These are phyloP conservation scores for Megalops atlanticus DNA, from an alignment of 2,113 vertebrate species.

Conservation along the genomic window DNA sequence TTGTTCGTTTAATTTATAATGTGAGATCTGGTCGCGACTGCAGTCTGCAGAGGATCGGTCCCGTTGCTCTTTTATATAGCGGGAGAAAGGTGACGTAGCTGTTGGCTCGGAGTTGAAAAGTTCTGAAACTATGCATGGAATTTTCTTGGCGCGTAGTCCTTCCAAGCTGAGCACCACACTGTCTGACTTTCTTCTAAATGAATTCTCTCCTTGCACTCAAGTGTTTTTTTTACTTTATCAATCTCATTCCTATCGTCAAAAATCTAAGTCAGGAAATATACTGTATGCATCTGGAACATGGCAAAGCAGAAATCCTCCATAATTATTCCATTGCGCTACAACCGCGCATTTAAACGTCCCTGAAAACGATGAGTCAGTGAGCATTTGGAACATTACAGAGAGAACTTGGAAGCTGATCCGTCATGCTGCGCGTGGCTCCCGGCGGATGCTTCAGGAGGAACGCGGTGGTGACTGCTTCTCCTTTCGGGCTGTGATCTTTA, in stretches of 20 bases:
- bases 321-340: too few relatives aligned
- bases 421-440: too few relatives aligned
- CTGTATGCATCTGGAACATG: too few relatives aligned
- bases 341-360: too few relatives aligned
- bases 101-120: constrained; percentile 82
- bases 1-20: constrained; percentile 41
- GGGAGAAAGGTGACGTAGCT: constrained; percentile 80
- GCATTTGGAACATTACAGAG: too few relatives aligned
- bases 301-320: too few relatives aligned
- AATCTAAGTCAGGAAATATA: too few relatives aligned
- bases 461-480: too few relatives aligned
- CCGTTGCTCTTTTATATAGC: constrained; percentile 65
- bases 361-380: too few relatives aligned
- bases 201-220: constrained; percentile 62
- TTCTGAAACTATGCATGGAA: constrained; percentile 90
- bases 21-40: constrained; percentile 53
- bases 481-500: too few relatives aligned
- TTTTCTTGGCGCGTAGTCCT: constrained; percentile 87
- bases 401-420: too few relatives aligned
- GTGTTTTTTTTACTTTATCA: constrained; percentile 55
- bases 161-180: constrained; percentile 88
- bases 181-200: constrained; percentile 70
- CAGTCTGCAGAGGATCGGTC: constrained; percentile 64
- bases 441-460: too few relatives aligned
- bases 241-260: background rate